A percentile compares a stretch with the other conserved stretches of the same genome.
Conservation (phyloP, 2,888 invertebrate genomes). For the Meteorus colon region DNA sequence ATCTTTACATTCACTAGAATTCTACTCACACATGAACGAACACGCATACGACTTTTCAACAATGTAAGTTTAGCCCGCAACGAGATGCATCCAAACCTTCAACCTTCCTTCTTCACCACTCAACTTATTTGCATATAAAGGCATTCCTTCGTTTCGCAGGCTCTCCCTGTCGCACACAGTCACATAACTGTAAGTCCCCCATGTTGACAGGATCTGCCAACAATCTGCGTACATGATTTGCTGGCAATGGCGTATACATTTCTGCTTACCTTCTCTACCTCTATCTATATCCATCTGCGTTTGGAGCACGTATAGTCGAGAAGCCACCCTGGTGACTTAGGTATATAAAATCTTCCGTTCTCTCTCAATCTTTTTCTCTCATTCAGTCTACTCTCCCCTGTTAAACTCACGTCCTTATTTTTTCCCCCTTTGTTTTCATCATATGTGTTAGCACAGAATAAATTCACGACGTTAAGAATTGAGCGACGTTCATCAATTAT, state of each 20-base stretch:
- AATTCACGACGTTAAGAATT: slow-evolving; percentile 16
- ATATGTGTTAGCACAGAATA: slow-evolving; percentile 30
- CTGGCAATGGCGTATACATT: slow-evolving; percentile 53
- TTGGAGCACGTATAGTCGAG: slow-evolving; percentile 33
- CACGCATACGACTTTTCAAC: slow-evolving; percentile 14
- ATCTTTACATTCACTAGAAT: slow-evolving; percentile 59
- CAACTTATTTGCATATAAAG: slow-evolving; percentile 72
- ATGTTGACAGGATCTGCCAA: slow-evolving; percentile 72
- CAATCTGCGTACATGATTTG: slow-evolving; percentile 72
- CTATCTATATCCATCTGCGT: slow-evolving; percentile 50
- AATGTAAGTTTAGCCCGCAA: slow-evolving; percentile 44
- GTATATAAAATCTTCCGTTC: neutral
- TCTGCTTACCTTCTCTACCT: slow-evolving; percentile 52
- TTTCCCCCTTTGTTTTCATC: slow-evolving; percentile 25
- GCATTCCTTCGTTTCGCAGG: slow-evolving; percentile 69
- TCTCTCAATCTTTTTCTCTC: slow-evolving; percentile 37
- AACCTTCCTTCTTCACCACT: slow-evolving; percentile 52
- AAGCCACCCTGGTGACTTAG: slow-evolving; percentile 41
- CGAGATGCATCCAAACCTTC: slow-evolving; percentile 55
- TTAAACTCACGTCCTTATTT: slow-evolving; percentile 18
- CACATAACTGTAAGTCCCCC: slow-evolving; percentile 71
- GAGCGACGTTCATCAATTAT: neutral
- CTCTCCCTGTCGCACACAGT: slow-evolving; percentile 61
- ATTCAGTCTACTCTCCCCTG: neutral
- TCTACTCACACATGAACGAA: slow-evolving; percentile 24